phyloP scores from a whole-genome alignment of 2,113 vertebrate genomes.

The Trogon melanurus region DNA sequence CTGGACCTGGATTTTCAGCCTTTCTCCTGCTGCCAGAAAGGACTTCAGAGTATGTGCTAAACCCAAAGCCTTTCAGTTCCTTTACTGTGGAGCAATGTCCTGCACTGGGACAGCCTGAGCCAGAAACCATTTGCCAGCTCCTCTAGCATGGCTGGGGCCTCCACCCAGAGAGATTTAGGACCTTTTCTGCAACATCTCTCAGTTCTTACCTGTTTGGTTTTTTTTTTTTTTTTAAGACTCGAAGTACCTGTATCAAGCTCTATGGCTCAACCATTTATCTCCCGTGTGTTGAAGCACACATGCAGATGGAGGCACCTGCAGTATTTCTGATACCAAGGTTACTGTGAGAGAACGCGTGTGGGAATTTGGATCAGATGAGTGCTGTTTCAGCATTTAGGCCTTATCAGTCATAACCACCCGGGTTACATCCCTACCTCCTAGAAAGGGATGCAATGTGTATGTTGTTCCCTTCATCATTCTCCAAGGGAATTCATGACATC shows the following conservation, averaged over 20 bases:
- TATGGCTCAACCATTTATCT: not conserved
- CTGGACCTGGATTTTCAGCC: not conserved
- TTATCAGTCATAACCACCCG: rapidly evolving
- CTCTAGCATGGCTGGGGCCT: not conserved
- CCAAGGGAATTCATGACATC: not conserved
- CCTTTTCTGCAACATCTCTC: not conserved
- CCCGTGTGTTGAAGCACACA: rapidly evolving
- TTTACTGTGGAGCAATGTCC: not conserved
- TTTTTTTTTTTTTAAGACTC: no score
- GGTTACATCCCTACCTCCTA: not conserved
- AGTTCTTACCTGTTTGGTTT: not conserved
- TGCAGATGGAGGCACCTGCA: not conserved
- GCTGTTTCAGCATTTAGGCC: not conserved
- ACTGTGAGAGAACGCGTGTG: rapidly evolving
- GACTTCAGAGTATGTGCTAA: not conserved
- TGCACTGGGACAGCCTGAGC: not conserved
- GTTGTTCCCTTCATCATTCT: not conserved
- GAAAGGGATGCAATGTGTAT: not conserved
- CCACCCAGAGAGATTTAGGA: not conserved
- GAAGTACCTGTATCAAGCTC: rapidly evolving
- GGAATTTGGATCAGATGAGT: not conserved
- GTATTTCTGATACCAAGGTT: rapidly evolving
- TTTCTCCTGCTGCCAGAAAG: not conserved
- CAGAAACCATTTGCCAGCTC: not conserved
- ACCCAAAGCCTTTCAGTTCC: not conserved